Base-by-base conservation (phyloP, 2,888 invertebrate genomes). In the Tetheella fluctuosa region DNA sequence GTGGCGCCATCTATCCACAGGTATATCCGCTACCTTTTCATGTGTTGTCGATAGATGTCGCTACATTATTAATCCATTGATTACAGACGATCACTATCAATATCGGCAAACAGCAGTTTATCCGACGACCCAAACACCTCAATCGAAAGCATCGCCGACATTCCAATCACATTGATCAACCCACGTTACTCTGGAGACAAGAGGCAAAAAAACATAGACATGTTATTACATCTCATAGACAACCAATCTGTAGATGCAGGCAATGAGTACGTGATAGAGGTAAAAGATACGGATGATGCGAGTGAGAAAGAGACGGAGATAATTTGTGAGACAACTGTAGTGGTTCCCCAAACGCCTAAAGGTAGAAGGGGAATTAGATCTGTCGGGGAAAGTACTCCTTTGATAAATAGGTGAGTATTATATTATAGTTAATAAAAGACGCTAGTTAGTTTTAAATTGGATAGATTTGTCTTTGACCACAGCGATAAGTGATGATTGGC, bases 121-220 rank as follows among this genome's bases (percentile, higher is more conserved):
- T 89, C 91, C 0, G 92, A 91, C 6, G 92, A 93, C 42, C 90
- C 90, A 0, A 91, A 89, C 73, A 85, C 86, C 0, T 90, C 92
- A 0, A 79, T 92, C 61, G 93, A 93, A 55, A 92, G 92, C 66
- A 91, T 93, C 54, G 93, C 92, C 0, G 93, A 93, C 63, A 89
- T 92, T 4, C 89, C 93, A 0, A 67, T 91, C 5, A 91, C 91
- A 0, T 78, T 92, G 0, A 82, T 92, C 59, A 92, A 91, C 74
- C 89, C 90, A 0, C 81, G 86, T 0, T 90, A 90, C 62, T 78
- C 84, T 0, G 83, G 84, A 0, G 80, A 80, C 23, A 79, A 62
- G 52, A 69, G 64, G 23, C 66, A 70, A 13, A 59, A 58, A 17
- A 58, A 37, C 55, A 57, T 28, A 30, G 28, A 54, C 12, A 54